A percentile compares a stretch with the other conserved stretches of the same genome.
Evolutionary conservation across 2,888 invertebrate genomes (phyloP).

Genomic region (Drosophila paramelanica): DNA sequence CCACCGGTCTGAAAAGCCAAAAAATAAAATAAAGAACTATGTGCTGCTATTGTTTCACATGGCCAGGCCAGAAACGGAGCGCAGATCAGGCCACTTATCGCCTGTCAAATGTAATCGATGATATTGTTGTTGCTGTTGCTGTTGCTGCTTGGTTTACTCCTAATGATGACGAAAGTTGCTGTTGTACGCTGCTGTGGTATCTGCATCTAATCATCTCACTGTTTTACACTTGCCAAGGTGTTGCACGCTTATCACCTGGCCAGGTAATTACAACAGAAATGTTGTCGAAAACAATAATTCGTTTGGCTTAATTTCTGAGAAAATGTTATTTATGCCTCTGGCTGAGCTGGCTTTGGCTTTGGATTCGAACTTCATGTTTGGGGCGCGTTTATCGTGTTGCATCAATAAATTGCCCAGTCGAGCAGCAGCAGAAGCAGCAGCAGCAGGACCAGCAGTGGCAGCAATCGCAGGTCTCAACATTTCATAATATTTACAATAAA

Average conservation of each 20-base stretch:
- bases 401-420: slow-evolving; percentile 71
- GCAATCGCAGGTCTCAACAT: slow-evolving; percentile 75
- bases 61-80: slow-evolving; percentile 9
- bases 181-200: slow-evolving; percentile 26
- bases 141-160: slow-evolving; percentile 10
- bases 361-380: slow-evolving; percentile 58
- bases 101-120: slow-evolving; percentile 70
- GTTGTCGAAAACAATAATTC: slow-evolving; percentile 77
- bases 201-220: slow-evolving; percentile 54
- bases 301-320: slow-evolving; percentile 73
- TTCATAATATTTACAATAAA: slow-evolving; percentile 82
- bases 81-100: slow-evolving; percentile 71
- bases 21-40: slow-evolving; percentile 37
- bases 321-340: slow-evolving; percentile 70
- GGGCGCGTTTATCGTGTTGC: slow-evolving; percentile 75
- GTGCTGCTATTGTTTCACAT: slow-evolving; percentile 69
- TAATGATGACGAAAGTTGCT: slow-evolving; percentile 62
- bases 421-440: slow-evolving; percentile 22
- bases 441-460: slow-evolving; percentile 36
- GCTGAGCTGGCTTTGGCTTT: slow-evolving; percentile 11
- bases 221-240: slow-evolving; percentile 61
- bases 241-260: slow-evolving; percentile 62
- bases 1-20: slow-evolving; percentile 47
- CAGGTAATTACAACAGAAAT: slow-evolving; percentile 72
- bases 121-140: slow-evolving; percentile 45